These are phyloP conservation scores for Drosophila demipolita DNA, from an alignment of 2,888 invertebrate species.

Conservation along the genomic window DNA sequence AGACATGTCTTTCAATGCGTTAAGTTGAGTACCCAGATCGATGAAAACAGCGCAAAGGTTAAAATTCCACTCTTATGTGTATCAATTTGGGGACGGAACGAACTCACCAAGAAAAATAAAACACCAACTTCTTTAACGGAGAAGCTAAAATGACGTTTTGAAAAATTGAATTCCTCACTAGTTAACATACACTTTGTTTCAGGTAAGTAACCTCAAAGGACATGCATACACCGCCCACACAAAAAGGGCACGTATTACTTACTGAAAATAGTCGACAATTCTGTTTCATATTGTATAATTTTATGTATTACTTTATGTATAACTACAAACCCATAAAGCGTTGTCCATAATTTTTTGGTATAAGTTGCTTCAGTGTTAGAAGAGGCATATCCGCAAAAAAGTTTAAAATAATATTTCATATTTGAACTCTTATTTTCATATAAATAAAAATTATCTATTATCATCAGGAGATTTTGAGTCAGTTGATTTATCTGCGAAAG, in stretches of 20 bases:
- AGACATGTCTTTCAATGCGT: background rate
- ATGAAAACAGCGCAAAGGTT: background rate
- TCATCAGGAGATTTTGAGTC: slow-evolving; percentile 16
- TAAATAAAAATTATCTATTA: slow-evolving; percentile 26
- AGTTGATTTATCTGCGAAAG: slow-evolving; percentile 19
- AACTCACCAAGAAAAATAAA: background rate
- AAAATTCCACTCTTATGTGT: background rate
- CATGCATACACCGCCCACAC: background rate
- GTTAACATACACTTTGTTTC: background rate
- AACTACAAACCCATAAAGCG: slow-evolving; percentile 86
- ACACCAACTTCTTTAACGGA: background rate
- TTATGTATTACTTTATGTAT: background rate
- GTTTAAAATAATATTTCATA: slow-evolving; percentile 13
- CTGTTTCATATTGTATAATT: background rate
- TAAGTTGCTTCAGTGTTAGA: slow-evolving; percentile 86
- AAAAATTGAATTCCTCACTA: background rate
- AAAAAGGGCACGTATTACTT: background rate
- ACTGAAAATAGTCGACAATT: background rate
- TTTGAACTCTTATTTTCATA: slow-evolving; percentile 10
- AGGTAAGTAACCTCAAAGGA: background rate
- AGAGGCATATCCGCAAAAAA: slow-evolving; percentile 87
- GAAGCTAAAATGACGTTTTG: background rate
- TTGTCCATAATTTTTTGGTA: slow-evolving; percentile 89
- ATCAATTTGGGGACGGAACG: background rate
- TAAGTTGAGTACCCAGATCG: background rate